Base-by-base conservation (phyloP, 2,888 invertebrate genomes). In the Eilema depressum region DNA sequence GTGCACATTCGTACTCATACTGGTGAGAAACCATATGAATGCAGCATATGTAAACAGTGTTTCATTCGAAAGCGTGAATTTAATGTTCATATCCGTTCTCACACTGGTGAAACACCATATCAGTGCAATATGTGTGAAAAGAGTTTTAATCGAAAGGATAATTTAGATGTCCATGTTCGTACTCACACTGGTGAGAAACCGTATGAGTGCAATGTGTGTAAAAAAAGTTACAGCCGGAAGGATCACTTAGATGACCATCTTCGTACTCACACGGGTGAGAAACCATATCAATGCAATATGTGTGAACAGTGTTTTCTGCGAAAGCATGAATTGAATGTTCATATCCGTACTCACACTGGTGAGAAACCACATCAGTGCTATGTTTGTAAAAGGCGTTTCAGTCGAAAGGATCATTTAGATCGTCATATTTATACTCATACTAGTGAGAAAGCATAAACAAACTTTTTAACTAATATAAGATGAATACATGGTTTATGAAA, bases 61-160 rank as follows among this genome's bases (percentile, higher is more conserved):
- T 63, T 63, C 25, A 63, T 10, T 23, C 14, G 12, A 12, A 10
- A 5, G 10, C 20, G 37, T 63, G 10, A 37, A 11, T 63, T 63
- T 14, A 10, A n/a, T 23, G n/a, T 11, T 23, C 62, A 63, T 37
- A 14, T 63, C 17, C 61, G 61, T 17, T 20, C 61, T 3, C 62
- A 63, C 25, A 63, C 62, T 11, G 30, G 61, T 30, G 61, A 61
- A n/a, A 61, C 30, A 61, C 61, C 30, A 30, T 61, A n/a, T 61
- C 61, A 61, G 30, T 61, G 61, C 30, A n/a, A 30, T n/a, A 17
- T 30, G 30, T 61, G 61, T 61, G 17, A 30, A 17, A 61, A 20
- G 28, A 2, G n/a, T 28, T 61, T 61, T 20, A 61, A 25, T 2
- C 57, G 57, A 57, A 57, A 57, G 57, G 25, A 57, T 25, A 23